Evolutionary conservation across 1,140 invertebrate species (phyloP).

Genomic region (Tetramorium simillimum): DNA sequence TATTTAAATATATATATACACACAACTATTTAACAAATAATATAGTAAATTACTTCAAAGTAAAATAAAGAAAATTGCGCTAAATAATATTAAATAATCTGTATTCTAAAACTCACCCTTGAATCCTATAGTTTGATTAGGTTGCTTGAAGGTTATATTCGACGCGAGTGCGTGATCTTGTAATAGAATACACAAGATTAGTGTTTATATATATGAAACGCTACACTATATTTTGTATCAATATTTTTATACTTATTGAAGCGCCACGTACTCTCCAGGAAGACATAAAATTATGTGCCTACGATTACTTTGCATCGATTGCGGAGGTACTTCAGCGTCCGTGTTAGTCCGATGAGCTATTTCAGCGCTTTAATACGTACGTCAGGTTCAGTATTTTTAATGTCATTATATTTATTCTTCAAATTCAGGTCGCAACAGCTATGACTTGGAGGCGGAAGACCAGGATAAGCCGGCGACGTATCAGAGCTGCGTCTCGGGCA

Average conservation of each 20-base stretch:
- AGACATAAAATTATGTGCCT: conserved; percentile 82
- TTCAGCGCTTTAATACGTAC: background rate
- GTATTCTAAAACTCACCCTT: background rate
- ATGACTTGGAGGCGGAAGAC: conserved; percentile 82
- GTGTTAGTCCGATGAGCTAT: conserved; percentile 4
- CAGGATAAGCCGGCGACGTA: conserved; percentile 76
- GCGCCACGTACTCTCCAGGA: background rate
- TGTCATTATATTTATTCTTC: conserved; percentile 39
- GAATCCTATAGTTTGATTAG: background rate
- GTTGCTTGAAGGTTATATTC: background rate
- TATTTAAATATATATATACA: background rate
- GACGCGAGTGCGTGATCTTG: background rate
- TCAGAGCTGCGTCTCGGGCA: conserved; percentile 73
- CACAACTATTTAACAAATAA: background rate
- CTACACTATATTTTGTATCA: conserved; percentile 33
- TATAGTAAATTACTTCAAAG: background rate
- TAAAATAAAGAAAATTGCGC: background rate
- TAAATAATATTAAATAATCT: conserved; percentile 5
- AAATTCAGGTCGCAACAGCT: conserved; percentile 82
- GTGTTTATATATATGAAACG: conserved; percentile 33
- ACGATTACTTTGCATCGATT: conserved; percentile 86
- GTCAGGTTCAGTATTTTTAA: background rate
- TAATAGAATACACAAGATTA: conserved; percentile 18
- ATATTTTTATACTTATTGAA: conserved; percentile 30
- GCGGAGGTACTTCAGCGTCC: conserved; percentile 83